Evolutionary conservation across 2,797 vertebrate genomes (phyloP).

Genomic region (Phataginus tetradactyla): DNA sequence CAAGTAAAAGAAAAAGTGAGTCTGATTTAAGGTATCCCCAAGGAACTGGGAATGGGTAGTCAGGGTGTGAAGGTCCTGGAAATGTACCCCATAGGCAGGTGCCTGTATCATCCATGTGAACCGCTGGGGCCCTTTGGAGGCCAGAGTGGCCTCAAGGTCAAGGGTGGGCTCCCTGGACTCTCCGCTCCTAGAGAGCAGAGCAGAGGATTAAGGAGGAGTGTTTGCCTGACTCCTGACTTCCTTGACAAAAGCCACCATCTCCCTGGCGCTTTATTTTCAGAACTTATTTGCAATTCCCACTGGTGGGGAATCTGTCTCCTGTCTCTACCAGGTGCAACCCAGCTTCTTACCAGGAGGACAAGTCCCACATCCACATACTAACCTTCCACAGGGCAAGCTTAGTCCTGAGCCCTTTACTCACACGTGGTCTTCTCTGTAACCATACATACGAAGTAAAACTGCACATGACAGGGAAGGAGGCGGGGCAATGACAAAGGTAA

Average conservation of each 20-base stretch:
- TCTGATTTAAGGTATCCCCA: neutral
- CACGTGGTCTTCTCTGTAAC: too few relatives aligned
- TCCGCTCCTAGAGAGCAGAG: neutral
- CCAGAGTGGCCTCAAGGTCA: neutral
- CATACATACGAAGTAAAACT: fast-evolving
- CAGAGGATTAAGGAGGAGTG: fast-evolving
- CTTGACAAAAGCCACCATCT: neutral
- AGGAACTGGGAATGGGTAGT: neutral
- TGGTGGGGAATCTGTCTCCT: neutral
- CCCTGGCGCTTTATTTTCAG: neutral
- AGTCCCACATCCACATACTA: fast-evolving
- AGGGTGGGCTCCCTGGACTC: neutral
- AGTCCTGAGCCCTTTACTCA: neutral
- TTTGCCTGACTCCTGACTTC: neutral
- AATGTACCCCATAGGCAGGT: fast-evolving
- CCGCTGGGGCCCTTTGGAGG: neutral
- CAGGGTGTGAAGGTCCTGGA: neutral
- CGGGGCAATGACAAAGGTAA: fast-evolving
- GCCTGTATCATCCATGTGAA: fast-evolving
- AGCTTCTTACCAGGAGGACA: neutral
- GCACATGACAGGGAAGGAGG: neutral
- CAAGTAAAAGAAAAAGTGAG: neutral
- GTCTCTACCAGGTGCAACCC: neutral
- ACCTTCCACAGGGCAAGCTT: fast-evolving
- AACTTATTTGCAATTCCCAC: neutral